Conservation (phyloP, 2,888 invertebrate genomes). For the Notodonta dromedarius region DNA sequence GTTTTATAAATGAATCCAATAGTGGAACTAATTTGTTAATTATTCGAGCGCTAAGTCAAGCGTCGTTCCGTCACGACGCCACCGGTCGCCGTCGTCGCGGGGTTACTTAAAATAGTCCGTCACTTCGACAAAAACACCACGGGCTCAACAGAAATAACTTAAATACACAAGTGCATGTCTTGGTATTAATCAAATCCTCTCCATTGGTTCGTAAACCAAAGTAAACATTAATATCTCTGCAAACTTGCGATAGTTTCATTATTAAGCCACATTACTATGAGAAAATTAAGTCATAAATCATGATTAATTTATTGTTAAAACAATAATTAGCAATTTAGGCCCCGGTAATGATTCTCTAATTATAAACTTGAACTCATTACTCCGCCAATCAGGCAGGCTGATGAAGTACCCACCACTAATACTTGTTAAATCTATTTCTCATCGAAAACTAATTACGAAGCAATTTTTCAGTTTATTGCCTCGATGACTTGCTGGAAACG, state of each 20-base stretch:
- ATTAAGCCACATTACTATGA: conserved; percentile 16
- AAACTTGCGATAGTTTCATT: no score
- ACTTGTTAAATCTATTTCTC: conserved; percentile 39
- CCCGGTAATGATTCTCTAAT: conserved; percentile 18
- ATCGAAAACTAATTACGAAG: conserved; percentile 55
- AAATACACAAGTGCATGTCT: neutral
- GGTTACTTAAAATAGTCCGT: conserved; percentile 57
- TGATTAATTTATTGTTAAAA: conserved; percentile 13
- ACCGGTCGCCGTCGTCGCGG: conserved; percentile 44
- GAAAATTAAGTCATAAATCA: conserved; percentile 14
- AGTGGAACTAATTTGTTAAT: conserved; percentile 64
- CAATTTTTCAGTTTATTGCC: conserved; percentile 57
- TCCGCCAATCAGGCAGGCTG: conserved; percentile 22
- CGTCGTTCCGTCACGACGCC: conserved; percentile 45
- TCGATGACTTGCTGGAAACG: conserved; percentile 58
- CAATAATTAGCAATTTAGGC: conserved; percentile 17
- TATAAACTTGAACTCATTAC: conserved; percentile 34
- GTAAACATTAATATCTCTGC: no score
- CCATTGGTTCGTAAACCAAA: neutral
- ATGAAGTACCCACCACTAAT: conserved; percentile 14
- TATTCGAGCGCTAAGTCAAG: conserved; percentile 46
- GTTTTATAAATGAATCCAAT: conserved; percentile 46
- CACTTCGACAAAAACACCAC: conserved; percentile 53
- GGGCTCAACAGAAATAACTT: conserved; percentile 50
- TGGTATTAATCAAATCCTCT: neutral